Base-by-base conservation (phyloP, 2,888 invertebrate species). In the Sphinx pinastri region DNA sequence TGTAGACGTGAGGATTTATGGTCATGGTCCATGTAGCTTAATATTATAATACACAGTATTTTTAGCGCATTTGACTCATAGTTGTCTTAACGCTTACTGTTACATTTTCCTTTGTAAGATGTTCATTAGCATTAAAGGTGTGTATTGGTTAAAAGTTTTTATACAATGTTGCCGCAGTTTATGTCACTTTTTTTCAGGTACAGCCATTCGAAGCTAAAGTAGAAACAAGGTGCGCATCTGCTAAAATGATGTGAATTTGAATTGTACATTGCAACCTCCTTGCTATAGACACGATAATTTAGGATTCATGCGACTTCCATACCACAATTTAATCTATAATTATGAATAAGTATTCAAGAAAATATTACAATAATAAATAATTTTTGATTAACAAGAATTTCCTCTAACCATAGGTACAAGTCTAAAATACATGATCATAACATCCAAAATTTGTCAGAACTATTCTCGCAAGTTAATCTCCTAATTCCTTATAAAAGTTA, bases 1-100 rank as follows among this genome's bases (percentile, higher is more conserved):
- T 76, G 74, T 77, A 69, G 82, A 82, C 83, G 76, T 73, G 75
- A 81, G 73, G 84, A 84, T 84, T 84, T 84, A 84, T 84, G 76
- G 68, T 67, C 75, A 68, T 73, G 71, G 77, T 74, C 76, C 81
- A 78, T 75, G 80, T 79, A 79, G 74, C 74, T 83, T 80, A 83
- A 83, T 83, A 79, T 79, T 81, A 82, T 78, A 75, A 81, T 79
- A 75, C 69, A 79, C 77, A 78, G 79, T 74, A 80, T 69, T 79
- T 80, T 79, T 77, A 76, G 71, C 71, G 71, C 31, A 58, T 58
- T 60, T 55, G 68, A 68, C 12, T 68, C 57, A 68, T 68, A 63
- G 57, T 55, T 55, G 55, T 68, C 45, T 57, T 25, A 67, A 45
- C n/a, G 57, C 38, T 57, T 55, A 38, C 19, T 57, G 57, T 57